Percentiles rank a stretch among this genome's conserved stretches.
phyloP scores from a whole-genome alignment of 1,140 invertebrate genomes.

The Drosophila nigromelanica region DNA sequence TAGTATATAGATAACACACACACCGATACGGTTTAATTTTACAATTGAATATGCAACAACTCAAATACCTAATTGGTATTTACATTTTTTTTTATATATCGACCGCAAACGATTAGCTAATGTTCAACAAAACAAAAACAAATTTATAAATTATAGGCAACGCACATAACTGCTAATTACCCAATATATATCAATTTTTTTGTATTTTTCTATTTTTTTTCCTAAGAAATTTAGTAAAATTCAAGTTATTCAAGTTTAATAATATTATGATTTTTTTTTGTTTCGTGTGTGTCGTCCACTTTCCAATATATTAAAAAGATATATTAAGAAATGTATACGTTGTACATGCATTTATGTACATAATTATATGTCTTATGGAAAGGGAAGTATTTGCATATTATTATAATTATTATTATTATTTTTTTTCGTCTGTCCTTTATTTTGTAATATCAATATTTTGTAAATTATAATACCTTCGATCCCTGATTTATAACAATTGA shows the following conservation, averaged over 20 bases:
- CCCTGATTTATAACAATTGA: constrained; percentile 29
- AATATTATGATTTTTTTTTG: constrained; percentile 45
- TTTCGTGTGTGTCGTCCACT: constrained; percentile 14
- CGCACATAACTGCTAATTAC: constrained; percentile 44
- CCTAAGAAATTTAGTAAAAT: constrained; percentile 69
- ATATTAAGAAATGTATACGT: constrained; percentile 1
- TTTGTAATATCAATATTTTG: constrained; percentile 55
- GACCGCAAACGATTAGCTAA: constrained; percentile 51
- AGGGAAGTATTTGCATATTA: constrained; percentile 15
- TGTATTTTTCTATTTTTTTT: constrained; percentile 17
- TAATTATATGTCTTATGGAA: constrained; percentile 7
- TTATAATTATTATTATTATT: constrained; percentile 21
- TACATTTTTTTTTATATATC: too few relatives aligned
- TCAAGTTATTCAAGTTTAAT: constrained; percentile 44
- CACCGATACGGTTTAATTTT: too few relatives aligned
- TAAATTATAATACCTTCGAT: constrained; percentile 37
- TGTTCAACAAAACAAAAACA: constrained; percentile 42
- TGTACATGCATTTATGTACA: constrained; percentile 19
- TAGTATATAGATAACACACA: too few relatives aligned
- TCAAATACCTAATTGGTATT: too few relatives aligned
- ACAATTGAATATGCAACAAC: too few relatives aligned
- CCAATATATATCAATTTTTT: constrained; percentile 1
- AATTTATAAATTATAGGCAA: constrained; percentile 48
- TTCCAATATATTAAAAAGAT: constrained; percentile 2
- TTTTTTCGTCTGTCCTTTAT: constrained; percentile 35